Percentiles rank a stretch among this genome's conserved stretches.
phyloP scores from a whole-genome alignment of 2,888 invertebrate species.

The Xylophagus ater region DNA sequence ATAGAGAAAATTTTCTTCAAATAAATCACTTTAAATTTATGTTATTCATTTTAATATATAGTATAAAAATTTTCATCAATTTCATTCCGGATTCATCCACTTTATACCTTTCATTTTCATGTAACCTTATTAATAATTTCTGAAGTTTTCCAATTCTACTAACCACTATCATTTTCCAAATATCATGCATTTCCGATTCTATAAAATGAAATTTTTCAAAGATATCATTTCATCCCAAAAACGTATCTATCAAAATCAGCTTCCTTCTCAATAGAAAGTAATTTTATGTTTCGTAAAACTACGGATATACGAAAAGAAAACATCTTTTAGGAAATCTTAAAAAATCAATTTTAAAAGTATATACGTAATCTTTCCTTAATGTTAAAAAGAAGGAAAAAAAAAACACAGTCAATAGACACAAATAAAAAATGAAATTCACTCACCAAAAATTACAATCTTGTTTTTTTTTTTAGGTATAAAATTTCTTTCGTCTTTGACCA shows the following conservation, averaged over 20 bases:
- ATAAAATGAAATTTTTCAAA: conserved; percentile 16
- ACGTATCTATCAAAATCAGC: conserved; percentile 15
- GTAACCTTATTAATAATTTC: too few species aligned
- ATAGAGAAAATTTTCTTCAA: too few species aligned
- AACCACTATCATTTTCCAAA: conserved; percentile 2
- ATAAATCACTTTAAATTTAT: too few species aligned
- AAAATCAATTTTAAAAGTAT: too few species aligned
- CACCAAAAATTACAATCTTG: conserved; percentile 13
- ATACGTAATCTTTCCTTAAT: too few species aligned
- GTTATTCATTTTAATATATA: too few species aligned
- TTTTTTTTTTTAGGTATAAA: conserved; percentile 1
- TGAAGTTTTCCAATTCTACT: too few species aligned
- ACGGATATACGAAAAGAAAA: conserved; percentile 9
- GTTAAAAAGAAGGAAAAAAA: too few species aligned
- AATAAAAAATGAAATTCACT: conserved; percentile 17
- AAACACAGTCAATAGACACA: conserved; percentile 9
- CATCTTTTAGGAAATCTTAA: too few species aligned
- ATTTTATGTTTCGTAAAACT: conserved; percentile 7
- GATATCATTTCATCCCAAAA: conserved; percentile 11
- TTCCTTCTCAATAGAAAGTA: conserved; percentile 8
- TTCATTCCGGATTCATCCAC: too few species aligned
- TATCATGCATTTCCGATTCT: conserved; percentile 12
- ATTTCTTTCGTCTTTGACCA: not conserved
- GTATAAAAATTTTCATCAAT: too few species aligned
- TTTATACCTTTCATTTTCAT: too few species aligned